Conservation (phyloP, 2,113 vertebrate genomes). For the Brienomyrus longianalis region DNA sequence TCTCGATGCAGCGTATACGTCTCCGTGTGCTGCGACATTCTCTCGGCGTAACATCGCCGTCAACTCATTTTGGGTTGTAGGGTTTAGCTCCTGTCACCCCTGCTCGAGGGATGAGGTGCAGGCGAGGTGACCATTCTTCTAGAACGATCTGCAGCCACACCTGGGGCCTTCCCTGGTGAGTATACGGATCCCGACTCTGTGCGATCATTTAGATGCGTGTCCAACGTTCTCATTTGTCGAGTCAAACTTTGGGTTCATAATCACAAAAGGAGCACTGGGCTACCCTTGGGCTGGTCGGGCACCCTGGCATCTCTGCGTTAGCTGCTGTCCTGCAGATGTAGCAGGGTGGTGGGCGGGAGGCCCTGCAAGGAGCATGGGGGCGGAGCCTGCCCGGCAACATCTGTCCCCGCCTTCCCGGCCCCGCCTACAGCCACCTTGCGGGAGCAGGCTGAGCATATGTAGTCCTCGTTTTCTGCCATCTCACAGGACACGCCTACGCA, state of each 20-base stretch:
- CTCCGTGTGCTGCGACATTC: neutral
- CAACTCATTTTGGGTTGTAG: neutral
- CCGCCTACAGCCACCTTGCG: conserved; percentile 52
- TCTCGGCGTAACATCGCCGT: neutral
- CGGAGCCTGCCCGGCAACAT: conserved; percentile 45
- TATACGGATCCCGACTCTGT: neutral
- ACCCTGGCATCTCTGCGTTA: conserved; percentile 55
- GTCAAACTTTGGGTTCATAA: neutral
- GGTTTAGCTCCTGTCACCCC: neutral
- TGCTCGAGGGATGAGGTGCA: neutral
- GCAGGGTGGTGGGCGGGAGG: conserved; percentile 50
- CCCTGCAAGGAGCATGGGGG: conserved; percentile 35
- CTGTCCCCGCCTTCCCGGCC: conserved; percentile 33
- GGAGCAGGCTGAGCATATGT: conserved; percentile 91
- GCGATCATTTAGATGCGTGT: neutral
- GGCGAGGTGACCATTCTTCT: neutral
- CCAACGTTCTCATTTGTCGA: neutral
- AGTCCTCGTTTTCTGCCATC: conserved; percentile 98
- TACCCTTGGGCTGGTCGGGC: neutral
- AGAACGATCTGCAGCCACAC: neutral
- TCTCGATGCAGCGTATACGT: neutral
- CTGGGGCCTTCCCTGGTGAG: neutral
- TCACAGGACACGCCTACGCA: conserved; percentile 94
- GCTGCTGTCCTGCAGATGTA: conserved; percentile 74
- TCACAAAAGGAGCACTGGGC: conserved; percentile 1